Evolutionary conservation across 2,797 vertebrate species (phyloP).

Genomic region (Perodicticus potto): DNA sequence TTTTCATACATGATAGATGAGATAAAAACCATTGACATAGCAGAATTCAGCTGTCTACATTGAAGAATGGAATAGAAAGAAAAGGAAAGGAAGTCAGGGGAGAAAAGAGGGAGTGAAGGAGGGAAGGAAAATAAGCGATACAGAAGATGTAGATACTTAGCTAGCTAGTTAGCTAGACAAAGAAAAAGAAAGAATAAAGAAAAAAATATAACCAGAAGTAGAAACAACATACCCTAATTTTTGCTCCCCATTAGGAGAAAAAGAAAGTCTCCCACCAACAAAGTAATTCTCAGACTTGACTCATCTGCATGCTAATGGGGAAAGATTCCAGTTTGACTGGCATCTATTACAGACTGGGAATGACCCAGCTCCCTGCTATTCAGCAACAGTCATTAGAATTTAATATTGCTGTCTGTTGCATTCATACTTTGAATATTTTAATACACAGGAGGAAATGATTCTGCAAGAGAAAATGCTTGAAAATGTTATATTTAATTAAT

Average conservation of each 20-base stretch:
- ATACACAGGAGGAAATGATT: slow-evolving; percentile 74
- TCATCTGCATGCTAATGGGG: slow-evolving; percentile 75
- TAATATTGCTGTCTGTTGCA: slow-evolving; percentile 73
- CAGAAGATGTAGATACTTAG: no score
- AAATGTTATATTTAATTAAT: slow-evolving; percentile 85
- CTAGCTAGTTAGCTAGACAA: neutral
- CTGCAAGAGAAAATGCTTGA: slow-evolving; percentile 69
- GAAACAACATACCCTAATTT: slow-evolving; percentile 63
- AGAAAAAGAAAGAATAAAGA: neutral
- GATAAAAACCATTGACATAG: neutral
- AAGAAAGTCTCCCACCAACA: slow-evolving; percentile 54
- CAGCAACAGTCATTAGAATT: slow-evolving; percentile 82
- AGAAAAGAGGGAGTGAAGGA: accelerated
- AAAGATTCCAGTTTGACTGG: slow-evolving; percentile 71
- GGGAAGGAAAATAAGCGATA: no score
- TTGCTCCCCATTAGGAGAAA: slow-evolving; percentile 44
- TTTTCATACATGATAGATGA: neutral
- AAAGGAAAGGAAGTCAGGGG: accelerated
- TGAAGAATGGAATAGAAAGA: neutral
- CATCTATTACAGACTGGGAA: slow-evolving; percentile 59
- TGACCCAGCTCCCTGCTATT: slow-evolving; percentile 71
- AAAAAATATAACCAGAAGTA: neutral
- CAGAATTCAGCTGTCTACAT: neutral
- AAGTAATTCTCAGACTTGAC: slow-evolving; percentile 64
- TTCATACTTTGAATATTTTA: slow-evolving; percentile 80